Evolutionary conservation across 2,888 invertebrate genomes (phyloP).

Genomic region (Pandemis corylana): DNA sequence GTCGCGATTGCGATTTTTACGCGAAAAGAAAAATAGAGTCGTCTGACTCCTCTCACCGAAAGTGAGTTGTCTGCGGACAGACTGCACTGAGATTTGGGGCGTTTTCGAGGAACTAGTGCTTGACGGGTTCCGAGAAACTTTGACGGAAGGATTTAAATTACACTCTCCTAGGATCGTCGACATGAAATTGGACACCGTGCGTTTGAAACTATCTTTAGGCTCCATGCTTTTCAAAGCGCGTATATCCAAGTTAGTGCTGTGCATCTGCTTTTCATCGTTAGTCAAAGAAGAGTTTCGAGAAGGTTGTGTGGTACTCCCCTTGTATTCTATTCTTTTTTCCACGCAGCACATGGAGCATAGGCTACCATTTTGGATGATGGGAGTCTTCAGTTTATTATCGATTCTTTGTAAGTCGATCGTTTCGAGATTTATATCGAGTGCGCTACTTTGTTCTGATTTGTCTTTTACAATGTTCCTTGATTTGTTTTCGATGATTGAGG

Average conservation of each 20-base stretch:
- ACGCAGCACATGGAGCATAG: conserved; percentile 64
- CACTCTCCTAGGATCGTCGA: conserved; percentile 47
- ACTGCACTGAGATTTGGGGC: not conserved
- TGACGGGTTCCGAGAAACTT: not conserved
- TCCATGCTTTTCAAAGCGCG: conserved; percentile 49
- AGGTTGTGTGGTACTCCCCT: conserved; percentile 48
- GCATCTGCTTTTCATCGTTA: conserved; percentile 59
- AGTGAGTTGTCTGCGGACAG: conserved; percentile 42
- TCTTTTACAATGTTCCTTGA: conserved; percentile 33
- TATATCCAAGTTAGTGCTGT: conserved; percentile 61
- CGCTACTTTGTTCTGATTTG: conserved; percentile 3
- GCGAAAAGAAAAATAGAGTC: conserved; percentile 60
- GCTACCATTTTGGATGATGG: conserved; percentile 47
- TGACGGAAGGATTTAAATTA: conserved; percentile 44
- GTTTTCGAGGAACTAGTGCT: not conserved
- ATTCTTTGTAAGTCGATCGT: conserved; percentile 27
- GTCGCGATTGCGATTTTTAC: conserved; percentile 47
- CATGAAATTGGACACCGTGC: conserved; percentile 1
- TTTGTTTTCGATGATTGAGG: conserved; percentile 7
- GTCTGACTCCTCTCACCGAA: conserved; percentile 47
- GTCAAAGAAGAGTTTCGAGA: conserved; percentile 52
- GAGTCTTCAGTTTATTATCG: conserved; percentile 6
- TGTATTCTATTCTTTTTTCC: conserved; percentile 45
- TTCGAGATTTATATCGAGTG: conserved; percentile 41
- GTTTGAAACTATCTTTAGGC: conserved; percentile 19